Percentiles rank a stretch among this genome's conserved stretches.
Conservation (phyloP, 2,888 invertebrate genomes). For the Lasioglossum vierecki region DNA sequence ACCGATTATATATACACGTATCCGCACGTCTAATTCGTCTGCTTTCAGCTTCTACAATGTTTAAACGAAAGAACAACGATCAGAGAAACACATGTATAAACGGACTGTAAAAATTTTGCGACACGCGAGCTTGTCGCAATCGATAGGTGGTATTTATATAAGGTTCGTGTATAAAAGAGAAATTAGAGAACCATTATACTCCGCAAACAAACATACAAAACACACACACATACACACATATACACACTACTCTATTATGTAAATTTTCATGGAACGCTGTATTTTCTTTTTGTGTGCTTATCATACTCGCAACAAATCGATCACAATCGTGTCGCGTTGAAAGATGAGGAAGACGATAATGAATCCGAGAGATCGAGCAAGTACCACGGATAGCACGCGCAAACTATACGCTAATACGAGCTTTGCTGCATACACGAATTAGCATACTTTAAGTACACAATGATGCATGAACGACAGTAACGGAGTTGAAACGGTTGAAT, state of each 20-base stretch:
- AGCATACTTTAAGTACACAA: conserved; percentile 66
- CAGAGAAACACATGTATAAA: conserved; percentile 34
- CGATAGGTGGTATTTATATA: conserved; percentile 41
- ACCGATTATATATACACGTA: not conserved
- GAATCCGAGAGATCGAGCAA: conserved; percentile 54
- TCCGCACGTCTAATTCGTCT: conserved; percentile 11
- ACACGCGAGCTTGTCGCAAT: conserved; percentile 25
- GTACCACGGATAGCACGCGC: conserved; percentile 73
- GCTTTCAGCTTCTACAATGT: conserved; percentile 50
- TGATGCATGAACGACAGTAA: conserved; percentile 53
- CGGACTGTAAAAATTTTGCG: conserved; percentile 58
- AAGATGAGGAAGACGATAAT: conserved; percentile 30
- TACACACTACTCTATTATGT: conserved; percentile 61
- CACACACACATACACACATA: not conserved
- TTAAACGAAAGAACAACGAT: conserved; percentile 40
- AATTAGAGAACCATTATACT: conserved; percentile 52
- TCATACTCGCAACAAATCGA: conserved; percentile 69
- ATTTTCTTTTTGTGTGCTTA: conserved; percentile 76
- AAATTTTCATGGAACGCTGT: conserved; percentile 75
- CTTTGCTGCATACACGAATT: conserved; percentile 71
- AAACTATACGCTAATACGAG: conserved; percentile 76
- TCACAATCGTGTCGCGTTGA: conserved; percentile 48
- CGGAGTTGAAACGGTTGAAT: conserved; percentile 11
- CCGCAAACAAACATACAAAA: conserved; percentile 23
- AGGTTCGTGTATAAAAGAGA: conserved; percentile 53